A percentile compares a stretch with the other conserved stretches of the same genome.
Conservation (phyloP, 2,113 vertebrate genomes). For the Ptyas mucosa region DNA sequence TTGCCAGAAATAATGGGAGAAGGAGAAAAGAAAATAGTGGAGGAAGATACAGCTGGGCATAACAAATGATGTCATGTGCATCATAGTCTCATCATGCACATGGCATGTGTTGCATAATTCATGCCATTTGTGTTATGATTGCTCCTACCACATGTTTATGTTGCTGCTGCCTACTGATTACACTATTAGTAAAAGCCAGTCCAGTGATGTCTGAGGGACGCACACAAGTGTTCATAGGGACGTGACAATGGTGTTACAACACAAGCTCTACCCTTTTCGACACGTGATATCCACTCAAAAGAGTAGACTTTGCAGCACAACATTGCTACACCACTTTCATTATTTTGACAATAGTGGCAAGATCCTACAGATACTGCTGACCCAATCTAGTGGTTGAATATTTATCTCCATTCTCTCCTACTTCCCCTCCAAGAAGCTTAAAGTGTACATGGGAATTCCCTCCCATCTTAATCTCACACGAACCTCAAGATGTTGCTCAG, state of each 20-base stretch:
- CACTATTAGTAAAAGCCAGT: background rate
- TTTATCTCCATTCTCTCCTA: background rate
- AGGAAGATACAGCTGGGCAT: background rate
- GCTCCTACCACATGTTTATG: background rate
- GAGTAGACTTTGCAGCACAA: background rate
- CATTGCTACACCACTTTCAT: background rate
- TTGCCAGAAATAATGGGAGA: slow-evolving; percentile 2
- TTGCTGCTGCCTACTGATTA: background rate
- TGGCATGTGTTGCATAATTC: background rate
- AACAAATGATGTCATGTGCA: background rate
- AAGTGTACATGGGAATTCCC: background rate
- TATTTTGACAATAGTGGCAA: background rate
- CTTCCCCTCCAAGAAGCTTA: background rate
- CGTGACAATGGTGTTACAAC: background rate
- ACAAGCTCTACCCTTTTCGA: background rate
- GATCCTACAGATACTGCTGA: background rate
- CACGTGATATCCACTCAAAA: background rate
- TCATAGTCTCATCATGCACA: background rate
- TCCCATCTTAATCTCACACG: background rate
- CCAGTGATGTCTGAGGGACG: background rate
- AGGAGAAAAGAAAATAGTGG: background rate
- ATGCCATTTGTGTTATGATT: background rate
- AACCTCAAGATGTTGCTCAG: background rate
- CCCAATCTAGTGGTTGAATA: background rate
- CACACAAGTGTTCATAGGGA: background rate